Evolutionary conservation across 2,113 vertebrate species (phyloP), one percentile per base, ranked within the genome.

Genomic region (Vulpes ferrilata): DNA sequence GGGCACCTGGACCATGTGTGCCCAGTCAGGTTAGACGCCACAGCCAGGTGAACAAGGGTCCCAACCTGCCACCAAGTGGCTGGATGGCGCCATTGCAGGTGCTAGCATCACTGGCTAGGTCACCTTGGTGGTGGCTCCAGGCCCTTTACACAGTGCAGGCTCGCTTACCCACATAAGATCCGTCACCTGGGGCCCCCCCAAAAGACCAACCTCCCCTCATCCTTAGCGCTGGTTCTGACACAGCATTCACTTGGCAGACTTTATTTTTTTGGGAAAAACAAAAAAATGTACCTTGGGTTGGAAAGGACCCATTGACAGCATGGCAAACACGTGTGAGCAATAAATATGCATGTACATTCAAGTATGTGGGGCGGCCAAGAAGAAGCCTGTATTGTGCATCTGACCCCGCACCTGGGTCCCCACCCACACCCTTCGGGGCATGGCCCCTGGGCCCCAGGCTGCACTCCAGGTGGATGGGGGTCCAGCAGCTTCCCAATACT

Each of bases 281-380:
- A 97, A 97, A 62, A 90, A 74, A 95, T 32, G 98, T 98, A 98
- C 98, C 98, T 83, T 76, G 95, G 98, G 98, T 95, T 71, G 93
- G 98, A 98, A 98, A 96, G 90, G 51, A 82, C 98, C 98, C 96
- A 11, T 22, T 78, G 95, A 98, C 92, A 84, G 98, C 98, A 94
- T 93, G 98, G 98, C 98, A 97, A 97, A 98, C 85, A 97, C 93
- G 90, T 96, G 93, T 97, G 98, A 98, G 98, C 98, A 99, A 98
- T 98, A 99, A 98, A 99, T 98, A 99, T 69, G 88, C 98, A 90
- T 76, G 64, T 94, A 98, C 98, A 98, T 98, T 98, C 98, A 98
- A 98, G 98, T 98, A 98, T 95, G 92, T 67, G 97, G 92, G 93
- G 79, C 0, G 1, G 73, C 64, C 1, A 1, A 10, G 90, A 23